Conservation (phyloP, 2,888 invertebrate species). For the Agriopis marginaria region DNA sequence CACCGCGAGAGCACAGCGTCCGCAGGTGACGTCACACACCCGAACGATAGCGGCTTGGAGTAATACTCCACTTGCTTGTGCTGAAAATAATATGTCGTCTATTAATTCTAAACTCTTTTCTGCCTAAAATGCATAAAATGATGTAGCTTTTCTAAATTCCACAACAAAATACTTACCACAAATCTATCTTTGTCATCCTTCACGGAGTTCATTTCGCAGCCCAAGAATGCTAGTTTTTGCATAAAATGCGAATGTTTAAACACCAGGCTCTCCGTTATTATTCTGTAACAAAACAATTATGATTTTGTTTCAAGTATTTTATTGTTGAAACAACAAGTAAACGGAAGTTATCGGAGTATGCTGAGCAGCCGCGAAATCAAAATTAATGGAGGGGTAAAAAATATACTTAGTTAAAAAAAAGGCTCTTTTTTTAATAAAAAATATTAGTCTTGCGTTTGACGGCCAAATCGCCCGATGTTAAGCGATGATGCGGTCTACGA, state of each 20-base stretch:
- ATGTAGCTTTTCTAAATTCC: too few relatives aligned
- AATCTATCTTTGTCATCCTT: conserved; percentile 62
- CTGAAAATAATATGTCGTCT: conserved; percentile 50
- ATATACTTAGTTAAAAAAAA: too few relatives aligned
- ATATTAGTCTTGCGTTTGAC: too few relatives aligned
- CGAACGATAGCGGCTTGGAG: conserved; percentile 62
- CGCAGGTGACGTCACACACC: conserved; percentile 46
- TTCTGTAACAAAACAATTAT: conserved; percentile 52
- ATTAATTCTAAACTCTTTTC: neutral
- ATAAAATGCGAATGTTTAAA: conserved; percentile 64
- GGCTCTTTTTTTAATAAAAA: too few relatives aligned
- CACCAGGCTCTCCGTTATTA: conserved; percentile 68
- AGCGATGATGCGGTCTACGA: too few relatives aligned
- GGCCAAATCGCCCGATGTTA: too few relatives aligned
- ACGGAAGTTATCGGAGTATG: neutral
- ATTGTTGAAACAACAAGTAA: neutral
- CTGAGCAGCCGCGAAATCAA: neutral
- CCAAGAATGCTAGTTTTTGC: conserved; percentile 63
- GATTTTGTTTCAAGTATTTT: neutral
- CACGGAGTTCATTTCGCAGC: conserved; percentile 63
- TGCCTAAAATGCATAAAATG: too few relatives aligned
- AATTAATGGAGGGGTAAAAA: too few relatives aligned
- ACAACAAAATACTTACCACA: conserved; percentile 54
- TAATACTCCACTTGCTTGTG: conserved; percentile 63
- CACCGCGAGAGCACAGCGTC: conserved; percentile 60